Base-by-base conservation (phyloP, 2,888 invertebrate species). In the Ophion obscuratus region DNA sequence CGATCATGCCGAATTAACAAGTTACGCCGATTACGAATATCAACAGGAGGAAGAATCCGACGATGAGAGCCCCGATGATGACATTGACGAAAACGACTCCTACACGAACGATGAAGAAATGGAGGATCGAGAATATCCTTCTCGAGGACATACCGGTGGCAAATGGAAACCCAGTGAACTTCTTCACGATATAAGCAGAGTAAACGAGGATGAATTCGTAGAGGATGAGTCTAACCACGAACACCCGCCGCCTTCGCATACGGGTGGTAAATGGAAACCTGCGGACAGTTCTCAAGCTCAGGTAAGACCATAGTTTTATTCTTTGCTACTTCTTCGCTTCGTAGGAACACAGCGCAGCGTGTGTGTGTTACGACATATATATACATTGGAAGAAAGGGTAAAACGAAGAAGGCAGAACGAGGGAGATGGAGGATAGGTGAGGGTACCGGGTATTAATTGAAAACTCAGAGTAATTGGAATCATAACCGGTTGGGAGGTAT, bases 161-260 rank as follows among this genome's bases (percentile, higher is more conserved):
- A 97, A 97, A 92, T 97, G 97, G 97, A 97, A 96, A 90, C 97
- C 97, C 0, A 96, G 90, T 40, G 91, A 90, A 83, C 89, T 92
- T 24, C 88, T 90, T 5, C 88, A 90, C 79, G 89, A 91, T 81
- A 91, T 92, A 70, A 83, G 87, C 59, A 90, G 92, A 47, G 88
- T 94, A 93, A 95, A 95, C 85, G 92, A 95, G 89, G 89, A 92
- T 61, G 92, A 92, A 11, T 88, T 90, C 87, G 92, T 93, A n/a
- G 87, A 89, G 17, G 91, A 91, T 7, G 89, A 90, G 40, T 92
- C 90, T 70, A 89, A 91, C 81, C 90, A 90, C 24, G 89, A 93
- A 47, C 92, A 90, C 94, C 95, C 95, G 7, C 95, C 95, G 2
- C 94, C 95, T 4, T 93, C 95, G 82, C 95, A 95, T 87, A 96